Evolutionary conservation across 2,113 vertebrate species (phyloP).

Genomic region (Brachyhypopomus occidentalis): DNA sequence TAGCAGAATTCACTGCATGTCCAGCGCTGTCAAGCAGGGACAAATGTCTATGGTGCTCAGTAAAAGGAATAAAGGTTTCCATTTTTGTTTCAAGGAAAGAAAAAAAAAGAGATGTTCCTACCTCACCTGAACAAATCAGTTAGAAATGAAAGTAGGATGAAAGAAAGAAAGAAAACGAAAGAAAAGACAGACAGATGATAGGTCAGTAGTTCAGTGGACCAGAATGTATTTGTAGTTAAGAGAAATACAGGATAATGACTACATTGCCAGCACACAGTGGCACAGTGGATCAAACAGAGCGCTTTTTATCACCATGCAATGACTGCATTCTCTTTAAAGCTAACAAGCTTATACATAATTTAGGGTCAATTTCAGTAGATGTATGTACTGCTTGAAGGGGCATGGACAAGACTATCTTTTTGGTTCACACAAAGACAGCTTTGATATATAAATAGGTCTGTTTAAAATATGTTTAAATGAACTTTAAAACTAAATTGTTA

Average conservation of each 20-base stretch:
- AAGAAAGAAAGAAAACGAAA: constrained; percentile 30
- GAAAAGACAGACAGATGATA: constrained; percentile 6
- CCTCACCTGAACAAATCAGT: constrained; percentile 16
- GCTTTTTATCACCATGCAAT: background rate
- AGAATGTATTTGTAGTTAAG: background rate
- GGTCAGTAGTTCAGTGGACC: background rate
- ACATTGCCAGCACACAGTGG: background rate
- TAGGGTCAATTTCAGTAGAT: background rate
- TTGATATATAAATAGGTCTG: background rate
- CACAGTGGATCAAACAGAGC: background rate
- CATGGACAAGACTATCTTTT: background rate
- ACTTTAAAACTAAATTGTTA: background rate
- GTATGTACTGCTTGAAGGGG: background rate
- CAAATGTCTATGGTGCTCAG: background rate
- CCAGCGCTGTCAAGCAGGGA: background rate
- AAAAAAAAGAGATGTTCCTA: background rate
- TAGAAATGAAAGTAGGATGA: constrained; percentile 31
- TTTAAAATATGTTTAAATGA: background rate
- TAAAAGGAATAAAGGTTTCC: background rate
- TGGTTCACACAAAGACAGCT: background rate
- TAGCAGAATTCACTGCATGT: background rate
- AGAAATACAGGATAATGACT: background rate
- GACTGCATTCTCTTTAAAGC: background rate
- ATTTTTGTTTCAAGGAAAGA: background rate
- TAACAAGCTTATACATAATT: background rate